phyloP scores from a whole-genome alignment of 2,113 vertebrate species.

The Nesogale talazaci region DNA sequence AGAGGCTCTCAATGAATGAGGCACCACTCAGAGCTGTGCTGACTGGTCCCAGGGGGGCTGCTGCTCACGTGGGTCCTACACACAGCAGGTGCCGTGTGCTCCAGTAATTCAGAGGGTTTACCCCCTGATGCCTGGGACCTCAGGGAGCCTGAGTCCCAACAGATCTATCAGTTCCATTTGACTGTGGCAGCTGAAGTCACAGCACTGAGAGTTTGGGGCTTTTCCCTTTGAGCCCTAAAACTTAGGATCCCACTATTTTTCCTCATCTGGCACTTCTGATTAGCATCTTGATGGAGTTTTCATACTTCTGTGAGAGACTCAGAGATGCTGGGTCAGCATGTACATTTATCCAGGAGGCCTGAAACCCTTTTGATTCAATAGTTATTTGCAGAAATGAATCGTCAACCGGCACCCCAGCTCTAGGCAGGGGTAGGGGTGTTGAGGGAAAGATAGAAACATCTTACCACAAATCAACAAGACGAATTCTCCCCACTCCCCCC shows the following conservation, averaged over 20 bases:
- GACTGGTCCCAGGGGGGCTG: constrained; percentile 76
- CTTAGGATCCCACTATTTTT: constrained; percentile 66
- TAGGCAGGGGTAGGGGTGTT: constrained; percentile 24
- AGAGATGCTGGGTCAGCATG: background rate
- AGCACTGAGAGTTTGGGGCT: constrained; percentile 18
- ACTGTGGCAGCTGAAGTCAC: constrained; percentile 57
- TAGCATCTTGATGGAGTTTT: constrained; percentile 61
- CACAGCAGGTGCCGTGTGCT: constrained; percentile 50
- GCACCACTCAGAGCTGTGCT: constrained; percentile 80
- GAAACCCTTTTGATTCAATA: constrained; percentile 76
- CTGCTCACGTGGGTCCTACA: constrained; percentile 18
- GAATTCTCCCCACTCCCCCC: background rate
- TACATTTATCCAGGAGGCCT: constrained; percentile 43
- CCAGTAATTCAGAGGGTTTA: constrained; percentile 47
- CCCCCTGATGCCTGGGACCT: constrained; percentile 24
- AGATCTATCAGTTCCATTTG: background rate
- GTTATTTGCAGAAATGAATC: constrained; percentile 80
- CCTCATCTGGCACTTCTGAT: constrained; percentile 58
- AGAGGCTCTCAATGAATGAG: constrained; percentile 44
- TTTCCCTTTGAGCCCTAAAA: constrained; percentile 60
- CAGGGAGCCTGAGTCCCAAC: background rate
- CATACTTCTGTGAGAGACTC: constrained; percentile 10
- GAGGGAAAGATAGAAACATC: constrained; percentile 25
- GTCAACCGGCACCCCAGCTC: constrained; percentile 55
- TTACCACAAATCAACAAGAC: constrained; percentile 63